Conservation (phyloP, 2,113 vertebrate genomes). For the Cinclus cinclus region DNA sequence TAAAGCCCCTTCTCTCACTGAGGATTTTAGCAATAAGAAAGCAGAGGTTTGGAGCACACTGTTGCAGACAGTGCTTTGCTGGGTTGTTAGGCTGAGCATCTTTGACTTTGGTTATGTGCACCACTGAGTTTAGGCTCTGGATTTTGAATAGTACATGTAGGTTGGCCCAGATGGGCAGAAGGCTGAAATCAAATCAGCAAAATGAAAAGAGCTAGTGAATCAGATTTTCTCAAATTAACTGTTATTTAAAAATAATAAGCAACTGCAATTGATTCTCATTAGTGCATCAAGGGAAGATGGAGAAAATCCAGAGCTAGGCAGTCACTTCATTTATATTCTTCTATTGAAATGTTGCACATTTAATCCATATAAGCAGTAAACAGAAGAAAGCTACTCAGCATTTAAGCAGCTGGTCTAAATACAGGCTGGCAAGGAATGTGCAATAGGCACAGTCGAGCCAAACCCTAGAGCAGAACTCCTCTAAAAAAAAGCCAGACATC, state of each 20-base stretch:
- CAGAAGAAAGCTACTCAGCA: conserved; percentile 34
- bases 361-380: conserved; percentile 21
- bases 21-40: background rate
- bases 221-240: conserved; percentile 60
- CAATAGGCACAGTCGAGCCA: background rate
- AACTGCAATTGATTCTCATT: conserved; percentile 41
- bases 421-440: background rate
- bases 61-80: background rate
- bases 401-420: background rate
- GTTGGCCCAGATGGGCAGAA: conserved; percentile 44
- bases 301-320: conserved; percentile 43
- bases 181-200: conserved; percentile 52
- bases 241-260: conserved; percentile 59
- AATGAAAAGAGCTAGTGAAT: conserved; percentile 56
- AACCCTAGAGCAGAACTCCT: background rate
- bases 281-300: conserved; percentile 13
- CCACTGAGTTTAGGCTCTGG: background rate
- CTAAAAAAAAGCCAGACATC: background rate
- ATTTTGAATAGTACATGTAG: conserved; percentile 1
- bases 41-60: background rate
- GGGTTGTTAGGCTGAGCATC: background rate
- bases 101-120: background rate
- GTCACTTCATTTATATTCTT: conserved; percentile 30
- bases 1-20: background rate
- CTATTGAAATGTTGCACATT: conserved; percentile 2